These are phyloP conservation scores for Recurvirostra avosetta DNA, from an alignment of 2,113 vertebrate genomes.

Conservation along the genomic window DNA sequence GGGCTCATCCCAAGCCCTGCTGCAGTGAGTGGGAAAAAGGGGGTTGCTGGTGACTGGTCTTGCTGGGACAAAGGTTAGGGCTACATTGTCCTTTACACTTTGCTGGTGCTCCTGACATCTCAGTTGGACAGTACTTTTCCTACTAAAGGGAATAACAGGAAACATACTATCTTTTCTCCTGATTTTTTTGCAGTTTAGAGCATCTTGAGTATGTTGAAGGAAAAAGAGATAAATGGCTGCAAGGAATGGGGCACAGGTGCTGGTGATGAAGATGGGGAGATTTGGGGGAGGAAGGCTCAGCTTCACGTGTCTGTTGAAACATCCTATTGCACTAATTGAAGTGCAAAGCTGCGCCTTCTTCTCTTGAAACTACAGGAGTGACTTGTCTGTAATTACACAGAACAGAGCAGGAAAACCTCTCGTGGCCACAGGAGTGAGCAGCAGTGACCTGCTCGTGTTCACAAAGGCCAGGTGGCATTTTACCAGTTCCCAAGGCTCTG, in stretches of 20 bases:
- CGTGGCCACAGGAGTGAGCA: background rate
- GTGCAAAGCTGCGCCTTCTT: background rate
- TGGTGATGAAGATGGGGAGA: fast-evolving
- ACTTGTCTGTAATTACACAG: background rate
- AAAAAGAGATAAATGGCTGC: background rate
- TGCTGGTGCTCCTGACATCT: background rate
- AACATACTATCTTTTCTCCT: fast-evolving
- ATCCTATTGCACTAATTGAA: background rate
- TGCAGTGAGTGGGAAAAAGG: fast-evolving
- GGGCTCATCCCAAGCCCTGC: background rate
- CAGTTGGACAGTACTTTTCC: fast-evolving
- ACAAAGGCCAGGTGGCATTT: background rate
- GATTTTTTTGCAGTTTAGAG: background rate
- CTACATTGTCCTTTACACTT: fast-evolving
- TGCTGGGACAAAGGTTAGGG: fast-evolving
- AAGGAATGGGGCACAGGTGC: background rate
- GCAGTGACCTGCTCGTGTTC: background rate
- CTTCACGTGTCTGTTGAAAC: background rate
- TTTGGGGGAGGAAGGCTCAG: background rate
- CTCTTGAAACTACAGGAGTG: background rate
- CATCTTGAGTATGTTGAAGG: fast-evolving
- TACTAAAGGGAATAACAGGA: background rate
- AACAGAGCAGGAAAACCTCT: background rate
- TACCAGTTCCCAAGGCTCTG: background rate
- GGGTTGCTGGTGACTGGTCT: background rate